phyloP scores from a whole-genome alignment of 2,888 invertebrate genomes.

The Eupeodes luniger region DNA sequence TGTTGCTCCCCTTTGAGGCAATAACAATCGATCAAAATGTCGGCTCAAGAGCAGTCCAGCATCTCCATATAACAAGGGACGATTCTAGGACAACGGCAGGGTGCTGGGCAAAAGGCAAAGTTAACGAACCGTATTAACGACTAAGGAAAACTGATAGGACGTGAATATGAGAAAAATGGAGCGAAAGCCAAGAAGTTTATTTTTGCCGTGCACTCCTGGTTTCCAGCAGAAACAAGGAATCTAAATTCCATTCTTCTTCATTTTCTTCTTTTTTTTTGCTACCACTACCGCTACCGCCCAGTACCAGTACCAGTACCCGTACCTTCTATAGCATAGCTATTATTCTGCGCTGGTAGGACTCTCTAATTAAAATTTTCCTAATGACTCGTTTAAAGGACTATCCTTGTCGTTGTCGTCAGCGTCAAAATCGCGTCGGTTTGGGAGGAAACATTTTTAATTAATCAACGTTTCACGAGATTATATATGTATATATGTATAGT shows the following conservation, averaged over 20 bases:
- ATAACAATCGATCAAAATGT: conserved; percentile 76
- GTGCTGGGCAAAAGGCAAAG: conserved; percentile 66
- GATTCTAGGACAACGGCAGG: conserved; percentile 37
- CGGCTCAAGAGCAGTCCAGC: conserved; percentile 73
- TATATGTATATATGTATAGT: background rate
- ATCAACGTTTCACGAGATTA: conserved; percentile 62
- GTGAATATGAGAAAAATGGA: conserved; percentile 62
- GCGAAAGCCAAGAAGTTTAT: conserved; percentile 70
- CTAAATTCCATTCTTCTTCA: conserved; percentile 74
- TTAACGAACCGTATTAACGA: conserved; percentile 76
- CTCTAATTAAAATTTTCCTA: conserved; percentile 67
- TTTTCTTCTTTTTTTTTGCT: background rate
- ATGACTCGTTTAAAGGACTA: conserved; percentile 75
- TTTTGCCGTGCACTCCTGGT: conserved; percentile 64
- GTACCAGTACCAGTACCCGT: background rate
- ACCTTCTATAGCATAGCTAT: conserved; percentile 18
- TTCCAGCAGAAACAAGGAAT: conserved; percentile 62
- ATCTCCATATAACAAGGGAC: conserved; percentile 66
- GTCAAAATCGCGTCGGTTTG: conserved; percentile 60
- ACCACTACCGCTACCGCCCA: conserved; percentile 22
- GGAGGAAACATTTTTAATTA: conserved; percentile 75
- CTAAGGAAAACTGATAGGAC: conserved; percentile 71
- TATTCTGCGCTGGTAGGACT: conserved; percentile 72
- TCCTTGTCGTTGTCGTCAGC: conserved; percentile 62
- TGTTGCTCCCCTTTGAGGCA: conserved; percentile 52